These are phyloP conservation scores for Spisula subtruncata DNA, from an alignment of 2,888 invertebrate species.

Conservation along the genomic window DNA sequence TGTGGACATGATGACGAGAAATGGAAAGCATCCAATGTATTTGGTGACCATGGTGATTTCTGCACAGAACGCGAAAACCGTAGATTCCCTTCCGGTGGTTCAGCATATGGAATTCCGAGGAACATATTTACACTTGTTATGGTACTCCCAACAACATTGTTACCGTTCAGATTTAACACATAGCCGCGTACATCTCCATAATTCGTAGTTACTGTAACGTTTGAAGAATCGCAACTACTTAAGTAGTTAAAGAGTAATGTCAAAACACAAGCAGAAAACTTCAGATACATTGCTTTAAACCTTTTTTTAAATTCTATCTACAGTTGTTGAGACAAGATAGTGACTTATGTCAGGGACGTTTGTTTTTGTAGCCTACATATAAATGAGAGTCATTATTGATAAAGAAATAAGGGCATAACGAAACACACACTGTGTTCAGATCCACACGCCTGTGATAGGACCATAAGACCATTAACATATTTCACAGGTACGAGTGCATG, in stretches of 20 bases:
- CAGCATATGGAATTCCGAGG: conserved; percentile 74
- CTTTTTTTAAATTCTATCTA: neutral
- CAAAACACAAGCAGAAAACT: neutral
- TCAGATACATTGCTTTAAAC: neutral
- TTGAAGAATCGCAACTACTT: neutral
- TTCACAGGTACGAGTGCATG: too few species aligned
- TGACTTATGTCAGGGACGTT: too few species aligned
- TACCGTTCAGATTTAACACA: conserved; percentile 43
- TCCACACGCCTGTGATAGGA: too few species aligned
- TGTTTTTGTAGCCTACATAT: too few species aligned
- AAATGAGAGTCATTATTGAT: too few species aligned
- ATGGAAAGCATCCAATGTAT: conserved; percentile 40
- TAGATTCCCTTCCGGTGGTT: conserved; percentile 67
- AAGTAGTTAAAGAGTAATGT: neutral
- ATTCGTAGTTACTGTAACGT: conserved; percentile 41
- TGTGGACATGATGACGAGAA: conserved; percentile 66
- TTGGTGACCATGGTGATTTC: conserved; percentile 65
- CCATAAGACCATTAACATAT: too few species aligned
- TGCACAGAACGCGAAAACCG: conserved; percentile 68
- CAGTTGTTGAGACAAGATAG: neutral
- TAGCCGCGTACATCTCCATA: conserved; percentile 55
- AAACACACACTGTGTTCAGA: too few species aligned
- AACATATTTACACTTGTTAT: conserved; percentile 66
- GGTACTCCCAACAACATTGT: conserved; percentile 49
- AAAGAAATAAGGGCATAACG: too few species aligned